Percentiles rank a stretch among this genome's conserved stretches.
These are phyloP conservation scores for Balaeniceps rex DNA, from an alignment of 2,113 vertebrate genomes.

Conservation along the genomic window DNA sequence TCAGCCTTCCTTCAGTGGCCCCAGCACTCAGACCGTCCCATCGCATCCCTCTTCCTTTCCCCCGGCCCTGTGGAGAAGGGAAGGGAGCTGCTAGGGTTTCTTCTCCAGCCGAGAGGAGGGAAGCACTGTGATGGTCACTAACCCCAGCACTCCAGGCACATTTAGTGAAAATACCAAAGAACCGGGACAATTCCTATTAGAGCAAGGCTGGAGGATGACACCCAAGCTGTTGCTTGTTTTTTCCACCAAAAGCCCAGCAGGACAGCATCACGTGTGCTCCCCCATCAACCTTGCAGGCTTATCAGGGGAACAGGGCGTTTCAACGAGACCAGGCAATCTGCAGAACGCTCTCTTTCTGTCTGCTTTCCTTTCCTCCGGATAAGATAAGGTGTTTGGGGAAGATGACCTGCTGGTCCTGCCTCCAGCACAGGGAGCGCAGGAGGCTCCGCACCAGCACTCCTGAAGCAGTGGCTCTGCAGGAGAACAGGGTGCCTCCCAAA, in stretches of 20 bases:
- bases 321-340: neutral
- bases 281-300: neutral
- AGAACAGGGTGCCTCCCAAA: neutral
- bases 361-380: neutral
- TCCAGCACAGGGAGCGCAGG: accelerated
- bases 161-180: neutral
- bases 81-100: neutral
- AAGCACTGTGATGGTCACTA: neutral
- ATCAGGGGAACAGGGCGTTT: neutral
- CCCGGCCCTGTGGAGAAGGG: neutral
- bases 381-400: neutral
- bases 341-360: neutral
- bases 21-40: neutral
- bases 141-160: neutral
- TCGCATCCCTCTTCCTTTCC: neutral
- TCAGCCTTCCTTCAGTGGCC: neutral
- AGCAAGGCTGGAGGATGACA: neutral
- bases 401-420: neutral
- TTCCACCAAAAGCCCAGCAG: neutral
- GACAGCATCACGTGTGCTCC: accelerated
- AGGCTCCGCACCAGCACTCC: neutral
- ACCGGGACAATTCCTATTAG: neutral
- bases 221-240: neutral
- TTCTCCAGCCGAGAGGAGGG: neutral
- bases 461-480: neutral